Conservation (phyloP, 2,113 vertebrate species). For the Cinclus cinclus region DNA sequence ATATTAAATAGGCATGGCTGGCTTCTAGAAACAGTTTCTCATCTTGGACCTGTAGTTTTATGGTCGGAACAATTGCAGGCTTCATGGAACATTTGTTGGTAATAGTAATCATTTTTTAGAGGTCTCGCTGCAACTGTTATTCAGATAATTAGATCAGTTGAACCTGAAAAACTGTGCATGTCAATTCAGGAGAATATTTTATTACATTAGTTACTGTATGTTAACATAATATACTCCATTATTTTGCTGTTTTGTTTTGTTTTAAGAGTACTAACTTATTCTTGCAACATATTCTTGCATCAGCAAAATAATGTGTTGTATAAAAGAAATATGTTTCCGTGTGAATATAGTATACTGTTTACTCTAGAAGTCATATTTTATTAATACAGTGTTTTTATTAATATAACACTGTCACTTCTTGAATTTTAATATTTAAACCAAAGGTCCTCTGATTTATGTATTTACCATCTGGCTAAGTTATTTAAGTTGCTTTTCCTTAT, state of each 20-base stretch:
- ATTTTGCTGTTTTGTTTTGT: constrained; percentile 69
- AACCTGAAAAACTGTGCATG: constrained; percentile 56
- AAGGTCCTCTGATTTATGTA: constrained; percentile 72
- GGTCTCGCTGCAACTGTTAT: constrained; percentile 58
- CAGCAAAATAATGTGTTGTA: constrained; percentile 67
- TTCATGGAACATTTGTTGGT: constrained; percentile 47
- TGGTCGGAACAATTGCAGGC: constrained; percentile 57
- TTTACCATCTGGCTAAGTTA: constrained; percentile 72
- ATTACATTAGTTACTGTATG: constrained; percentile 53
- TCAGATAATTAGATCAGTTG: constrained; percentile 60
- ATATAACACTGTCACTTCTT: constrained; percentile 72
- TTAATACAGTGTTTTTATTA: constrained; percentile 75
- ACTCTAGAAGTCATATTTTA: constrained; percentile 73
- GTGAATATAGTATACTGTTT: constrained; percentile 61
- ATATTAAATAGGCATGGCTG: constrained; percentile 58
- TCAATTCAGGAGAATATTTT: constrained; percentile 55
- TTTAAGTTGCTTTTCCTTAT: constrained; percentile 77
- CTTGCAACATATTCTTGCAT: constrained; percentile 63
- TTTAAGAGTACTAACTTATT: constrained; percentile 63
- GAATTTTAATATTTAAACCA: constrained; percentile 71
- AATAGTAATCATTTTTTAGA: constrained; percentile 63
- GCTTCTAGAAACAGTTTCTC: constrained; percentile 55
- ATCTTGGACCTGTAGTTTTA: constrained; percentile 55
- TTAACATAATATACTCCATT: constrained; percentile 48
- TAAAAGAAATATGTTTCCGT: constrained; percentile 70